Evolutionary conservation across 2,113 vertebrate genomes (phyloP).

Genomic region (Oryzias javanicus): DNA sequence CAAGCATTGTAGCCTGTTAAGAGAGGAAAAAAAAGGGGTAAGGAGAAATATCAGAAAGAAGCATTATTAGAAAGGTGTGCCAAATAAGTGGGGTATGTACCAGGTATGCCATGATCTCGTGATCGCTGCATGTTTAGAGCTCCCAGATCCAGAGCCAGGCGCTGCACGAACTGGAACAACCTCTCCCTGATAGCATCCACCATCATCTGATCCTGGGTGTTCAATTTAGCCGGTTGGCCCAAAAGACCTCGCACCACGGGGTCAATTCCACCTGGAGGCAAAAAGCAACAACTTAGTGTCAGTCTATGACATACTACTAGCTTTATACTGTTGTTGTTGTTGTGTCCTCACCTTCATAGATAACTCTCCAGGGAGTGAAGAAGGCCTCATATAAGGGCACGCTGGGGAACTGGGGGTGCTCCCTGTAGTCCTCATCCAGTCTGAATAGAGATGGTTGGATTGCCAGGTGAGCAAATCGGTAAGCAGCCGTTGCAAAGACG

Average conservation of each 20-base stretch:
- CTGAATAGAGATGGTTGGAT: constrained; percentile 80
- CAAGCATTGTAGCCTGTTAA: constrained; percentile 78
- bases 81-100: constrained; percentile 57
- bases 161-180: constrained; percentile 75
- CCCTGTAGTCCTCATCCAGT: constrained; percentile 72
- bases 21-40: not conserved
- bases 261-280: constrained; percentile 80
- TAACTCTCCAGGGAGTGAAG: constrained; percentile 85
- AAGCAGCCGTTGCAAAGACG: constrained; percentile 85
- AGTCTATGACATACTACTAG: not conserved
- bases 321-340: not conserved
- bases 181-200: constrained; percentile 80
- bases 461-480: constrained; percentile 85
- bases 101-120: constrained; percentile 82
- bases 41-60: not conserved
- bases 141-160: constrained; percentile 77
- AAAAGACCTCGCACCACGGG: constrained; percentile 79
- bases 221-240: constrained; percentile 78
- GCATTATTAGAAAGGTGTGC: no score
- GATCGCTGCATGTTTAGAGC: constrained; percentile 83
- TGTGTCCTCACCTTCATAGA: constrained; percentile 79
- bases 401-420: constrained; percentile 57
- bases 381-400: constrained; percentile 78
- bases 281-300: not conserved
- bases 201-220: constrained; percentile 80